phyloP scores from a whole-genome alignment of 2,797 vertebrate genomes.

The Momotus momota region DNA sequence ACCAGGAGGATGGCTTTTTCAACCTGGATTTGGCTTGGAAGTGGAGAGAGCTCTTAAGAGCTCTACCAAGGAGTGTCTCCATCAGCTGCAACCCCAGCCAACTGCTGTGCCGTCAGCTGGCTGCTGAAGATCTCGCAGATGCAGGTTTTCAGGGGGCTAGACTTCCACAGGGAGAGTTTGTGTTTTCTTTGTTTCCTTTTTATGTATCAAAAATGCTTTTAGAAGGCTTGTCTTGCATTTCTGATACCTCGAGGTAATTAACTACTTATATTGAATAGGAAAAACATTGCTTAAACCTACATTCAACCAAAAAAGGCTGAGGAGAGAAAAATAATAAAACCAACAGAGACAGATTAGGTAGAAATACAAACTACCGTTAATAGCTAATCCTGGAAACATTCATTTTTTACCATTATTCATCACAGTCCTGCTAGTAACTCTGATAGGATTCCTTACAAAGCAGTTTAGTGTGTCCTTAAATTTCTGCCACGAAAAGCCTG shows the following conservation, averaged over 20 bases:
- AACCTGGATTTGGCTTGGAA: conserved; percentile 52
- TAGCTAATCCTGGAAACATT: not conserved
- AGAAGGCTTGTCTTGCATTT: not conserved
- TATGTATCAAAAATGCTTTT: not conserved
- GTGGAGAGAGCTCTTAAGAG: not conserved
- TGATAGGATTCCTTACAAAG: not conserved
- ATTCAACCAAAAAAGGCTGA: not conserved
- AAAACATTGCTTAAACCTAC: conserved; percentile 21
- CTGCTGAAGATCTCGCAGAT: not conserved
- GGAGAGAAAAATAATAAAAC: not conserved
- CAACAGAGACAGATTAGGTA: not conserved
- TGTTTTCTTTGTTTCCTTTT: not conserved
- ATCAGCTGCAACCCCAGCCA: not conserved
- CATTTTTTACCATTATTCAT: not conserved
- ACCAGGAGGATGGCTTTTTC: conserved; percentile 48
- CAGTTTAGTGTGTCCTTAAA: not conserved
- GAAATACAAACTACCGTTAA: not conserved
- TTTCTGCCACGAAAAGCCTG: not conserved
- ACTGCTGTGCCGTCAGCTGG: not conserved
- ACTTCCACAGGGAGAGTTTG: not conserved
- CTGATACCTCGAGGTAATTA: not conserved
- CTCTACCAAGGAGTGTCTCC: not conserved
- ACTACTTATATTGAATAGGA: conserved; percentile 17
- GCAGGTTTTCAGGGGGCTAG: not conserved
- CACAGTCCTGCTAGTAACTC: not conserved